Evolutionary conservation across 2,797 vertebrate genomes (phyloP), one percentile per base, ranked within the genome.

Genomic region (Gymnocypris eckloni): DNA sequence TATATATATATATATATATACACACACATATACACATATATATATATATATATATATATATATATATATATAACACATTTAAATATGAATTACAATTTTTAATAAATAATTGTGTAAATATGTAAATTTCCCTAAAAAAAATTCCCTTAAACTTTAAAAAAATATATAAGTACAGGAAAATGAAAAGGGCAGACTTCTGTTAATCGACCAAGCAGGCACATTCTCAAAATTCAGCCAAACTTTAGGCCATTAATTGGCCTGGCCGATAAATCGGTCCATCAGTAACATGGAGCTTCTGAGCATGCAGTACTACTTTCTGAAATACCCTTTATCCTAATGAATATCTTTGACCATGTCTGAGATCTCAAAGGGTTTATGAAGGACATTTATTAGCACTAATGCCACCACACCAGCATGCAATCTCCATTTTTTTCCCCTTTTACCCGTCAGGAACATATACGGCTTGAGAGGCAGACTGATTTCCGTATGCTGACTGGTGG

Each of bases 301-400:
- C 77, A 79, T 88, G 85, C 86, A 48, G 50, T 85, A 91, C 92
- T 90, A 90, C 88, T 89, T 89, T 88, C 88, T 91, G 92, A 89
- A 91, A 92, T 93, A 92, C 89, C 67, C 45, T 37, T 69, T 82
- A 61, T 61, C 84, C 33, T 86, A 77, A 85, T 89, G 86, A 16
- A 86, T 81, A 59, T 81, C 6, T 78, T 86, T 88, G 87, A 88
- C 88, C 85, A 89, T 91, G 86, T 90, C 81, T 86, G 37, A 59
- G 82, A 89, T 90, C 93, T 92, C 91, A 87, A 85, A 86, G 90
- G 92, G 89, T 88, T 93, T 94, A 89, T 90, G 92, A 92, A 93
- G 88, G 86, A 89, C 87, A 90, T 79, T 86, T 85, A 92, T 90
- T 87, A 88, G 87, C 90, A 88, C 73, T 71, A 73, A 85, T 86